Percentiles rank a stretch among this genome's conserved stretches.
Conservation (phyloP, 2,113 vertebrate species). For the Tor tambroides region DNA sequence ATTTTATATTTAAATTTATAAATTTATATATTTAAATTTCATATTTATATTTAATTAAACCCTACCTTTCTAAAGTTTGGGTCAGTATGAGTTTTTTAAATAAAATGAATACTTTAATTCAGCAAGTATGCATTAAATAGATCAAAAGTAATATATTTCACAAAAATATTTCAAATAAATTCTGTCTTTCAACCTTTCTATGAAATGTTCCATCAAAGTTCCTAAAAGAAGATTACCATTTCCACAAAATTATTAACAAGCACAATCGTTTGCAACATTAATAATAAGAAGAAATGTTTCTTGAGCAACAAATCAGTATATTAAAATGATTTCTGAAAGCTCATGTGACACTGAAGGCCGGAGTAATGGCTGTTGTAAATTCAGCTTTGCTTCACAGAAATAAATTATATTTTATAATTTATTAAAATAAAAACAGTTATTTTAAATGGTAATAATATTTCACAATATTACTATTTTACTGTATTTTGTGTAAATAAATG, state of each 20-base stretch:
- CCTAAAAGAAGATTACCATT: no score
- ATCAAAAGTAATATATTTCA: background rate
- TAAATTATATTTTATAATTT: no score
- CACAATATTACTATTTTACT: background rate
- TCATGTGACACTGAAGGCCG: background rate
- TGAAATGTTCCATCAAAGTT: no score
- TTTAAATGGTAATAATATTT: background rate
- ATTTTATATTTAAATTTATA: background rate
- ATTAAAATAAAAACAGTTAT: no score
- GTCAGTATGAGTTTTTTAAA: background rate
- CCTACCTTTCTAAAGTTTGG: background rate
- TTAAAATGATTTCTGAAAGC: background rate
- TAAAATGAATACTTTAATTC: background rate
- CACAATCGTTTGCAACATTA: background rate
- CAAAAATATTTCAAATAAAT: background rate
- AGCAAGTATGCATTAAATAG: background rate
- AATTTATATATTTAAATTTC: no score
- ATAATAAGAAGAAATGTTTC: background rate
- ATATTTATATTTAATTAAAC: background rate
- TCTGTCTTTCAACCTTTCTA: background rate
- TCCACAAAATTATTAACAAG: no score
- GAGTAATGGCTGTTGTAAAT: background rate
- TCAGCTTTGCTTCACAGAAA: background rate
- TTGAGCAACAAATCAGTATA: background rate
- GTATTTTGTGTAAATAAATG: background rate